Percentiles rank a stretch among this genome's conserved stretches.
These are phyloP conservation scores for Typhlichthys eigenmanni DNA, from an alignment of 2,797 vertebrate species.

Conservation along the genomic window DNA sequence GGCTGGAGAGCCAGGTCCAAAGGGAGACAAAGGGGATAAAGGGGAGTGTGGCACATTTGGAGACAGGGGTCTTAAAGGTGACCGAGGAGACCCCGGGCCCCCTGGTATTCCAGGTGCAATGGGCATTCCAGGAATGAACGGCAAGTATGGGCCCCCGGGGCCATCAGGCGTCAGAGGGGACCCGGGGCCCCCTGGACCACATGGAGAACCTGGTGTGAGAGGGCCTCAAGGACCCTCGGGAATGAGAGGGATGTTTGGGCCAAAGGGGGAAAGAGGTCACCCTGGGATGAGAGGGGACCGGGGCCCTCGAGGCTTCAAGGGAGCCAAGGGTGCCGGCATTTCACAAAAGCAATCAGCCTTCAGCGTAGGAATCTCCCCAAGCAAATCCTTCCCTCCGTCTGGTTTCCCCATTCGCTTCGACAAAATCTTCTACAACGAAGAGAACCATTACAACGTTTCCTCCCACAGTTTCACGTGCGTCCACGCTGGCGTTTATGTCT, in stretches of 20 bases:
- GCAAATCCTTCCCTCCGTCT: slow-evolving; percentile 89
- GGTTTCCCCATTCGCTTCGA: slow-evolving; percentile 89
- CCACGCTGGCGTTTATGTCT: slow-evolving; percentile 87
- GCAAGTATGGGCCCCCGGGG: slow-evolving; percentile 79
- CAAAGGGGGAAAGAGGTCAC: slow-evolving; percentile 85
- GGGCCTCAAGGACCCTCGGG: slow-evolving; percentile 80
- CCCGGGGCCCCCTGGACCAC: slow-evolving; percentile 82
- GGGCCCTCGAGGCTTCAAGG: slow-evolving; percentile 86
- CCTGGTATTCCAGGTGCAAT: slow-evolving; percentile 85
- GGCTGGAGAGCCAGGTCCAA: slow-evolving; percentile 80
- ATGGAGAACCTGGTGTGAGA: slow-evolving; percentile 81
- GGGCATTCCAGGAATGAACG: slow-evolving; percentile 83
- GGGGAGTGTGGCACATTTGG: slow-evolving; percentile 83
- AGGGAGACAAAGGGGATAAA: slow-evolving; percentile 87
- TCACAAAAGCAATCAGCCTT: slow-evolving; percentile 81
- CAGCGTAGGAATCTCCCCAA: slow-evolving; percentile 87
- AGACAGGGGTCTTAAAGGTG: slow-evolving; percentile 85
- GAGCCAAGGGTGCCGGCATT: slow-evolving; percentile 75
- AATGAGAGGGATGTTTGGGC: slow-evolving; percentile 80
- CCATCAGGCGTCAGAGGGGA: slow-evolving; percentile 81
- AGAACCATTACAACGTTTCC: slow-evolving; percentile 83
- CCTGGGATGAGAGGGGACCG: slow-evolving; percentile 86
- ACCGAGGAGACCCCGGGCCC: slow-evolving; percentile 80
- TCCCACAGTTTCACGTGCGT: slow-evolving; percentile 90
- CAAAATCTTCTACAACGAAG: slow-evolving; percentile 90